These are phyloP conservation scores for Euthynnus affinis DNA, from an alignment of 2,797 vertebrate species.

Conservation along the genomic window DNA sequence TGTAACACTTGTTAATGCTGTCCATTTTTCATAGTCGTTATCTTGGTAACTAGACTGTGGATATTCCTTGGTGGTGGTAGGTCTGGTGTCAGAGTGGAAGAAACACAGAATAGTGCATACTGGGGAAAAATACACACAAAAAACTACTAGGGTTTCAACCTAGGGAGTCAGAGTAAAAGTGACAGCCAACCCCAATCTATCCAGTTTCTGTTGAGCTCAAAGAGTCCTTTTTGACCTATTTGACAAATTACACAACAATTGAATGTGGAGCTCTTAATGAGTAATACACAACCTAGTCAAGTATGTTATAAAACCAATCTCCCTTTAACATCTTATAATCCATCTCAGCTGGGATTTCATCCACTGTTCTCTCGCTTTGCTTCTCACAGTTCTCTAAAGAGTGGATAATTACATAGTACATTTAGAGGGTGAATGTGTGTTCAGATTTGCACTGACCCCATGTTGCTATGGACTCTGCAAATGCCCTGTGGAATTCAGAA, in stretches of 20 bases:
- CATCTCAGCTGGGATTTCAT: constrained; percentile 59
- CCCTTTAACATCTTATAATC: constrained; percentile 64
- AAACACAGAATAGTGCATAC: constrained; percentile 43
- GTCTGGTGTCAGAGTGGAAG: constrained; percentile 51
- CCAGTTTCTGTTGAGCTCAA: constrained; percentile 62
- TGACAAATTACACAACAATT: constrained; percentile 74
- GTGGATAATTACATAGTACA: constrained; percentile 61
- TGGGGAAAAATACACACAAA: constrained; percentile 32
- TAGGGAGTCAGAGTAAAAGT: constrained; percentile 51
- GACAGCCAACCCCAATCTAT: constrained; percentile 74
- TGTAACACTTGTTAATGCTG: constrained; percentile 70
- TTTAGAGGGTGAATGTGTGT: constrained; percentile 51
- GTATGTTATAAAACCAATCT: constrained; percentile 63
- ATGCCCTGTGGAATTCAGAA: constrained; percentile 63
- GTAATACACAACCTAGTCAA: constrained; percentile 71
- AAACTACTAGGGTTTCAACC: constrained; percentile 34
- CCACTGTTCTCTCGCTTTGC: constrained; percentile 56
- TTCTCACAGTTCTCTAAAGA: constrained; percentile 55
- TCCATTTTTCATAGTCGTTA: constrained; percentile 79
- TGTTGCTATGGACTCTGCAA: constrained; percentile 62
- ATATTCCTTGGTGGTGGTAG: constrained; percentile 57
- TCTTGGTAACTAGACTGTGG: constrained; percentile 75
- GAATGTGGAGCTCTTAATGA: constrained; percentile 68
- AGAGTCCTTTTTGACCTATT: constrained; percentile 62
- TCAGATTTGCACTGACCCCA: constrained; percentile 65